Evolutionary conservation across 1,140 invertebrate genomes (phyloP).

Genomic region (Megalonaias nervosa): DNA sequence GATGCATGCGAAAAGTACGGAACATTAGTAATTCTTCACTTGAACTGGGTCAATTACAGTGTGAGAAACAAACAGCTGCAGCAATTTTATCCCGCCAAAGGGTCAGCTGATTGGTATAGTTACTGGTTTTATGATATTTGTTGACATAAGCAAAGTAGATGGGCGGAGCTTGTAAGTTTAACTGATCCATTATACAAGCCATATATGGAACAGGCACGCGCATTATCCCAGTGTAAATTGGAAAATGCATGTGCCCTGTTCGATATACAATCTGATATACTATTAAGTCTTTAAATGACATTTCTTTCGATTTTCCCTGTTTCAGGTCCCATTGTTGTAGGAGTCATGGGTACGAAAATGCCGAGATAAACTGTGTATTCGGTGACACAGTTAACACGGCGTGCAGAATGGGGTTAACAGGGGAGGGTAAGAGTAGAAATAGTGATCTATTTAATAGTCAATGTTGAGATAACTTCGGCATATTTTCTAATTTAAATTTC

Average conservation of each 20-base stretch:
- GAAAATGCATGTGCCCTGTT: not conserved
- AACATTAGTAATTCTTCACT: too few species aligned
- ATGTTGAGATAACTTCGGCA: too few species aligned
- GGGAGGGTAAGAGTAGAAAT: constrained; percentile 26
- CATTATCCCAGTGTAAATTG: not conserved
- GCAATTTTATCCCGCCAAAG: too few species aligned
- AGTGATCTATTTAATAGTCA: too few species aligned
- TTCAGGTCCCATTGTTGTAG: constrained; percentile 87
- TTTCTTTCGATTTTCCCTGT: not conserved
- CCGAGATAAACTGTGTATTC: constrained; percentile 93
- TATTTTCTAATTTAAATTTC: too few species aligned
- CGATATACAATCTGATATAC: not conserved
- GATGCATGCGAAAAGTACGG: too few species aligned
- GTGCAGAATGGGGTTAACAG: constrained; percentile 51
- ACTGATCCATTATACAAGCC: not conserved
- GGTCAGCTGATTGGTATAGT: not conserved
- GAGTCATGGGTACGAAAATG: constrained; percentile 94
- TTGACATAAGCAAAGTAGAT: not conserved
- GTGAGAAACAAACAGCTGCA: too few species aligned
- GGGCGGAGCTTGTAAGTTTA: too few species aligned
- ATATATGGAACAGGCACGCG: not conserved
- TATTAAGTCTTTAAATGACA: too few species aligned
- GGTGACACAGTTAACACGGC: constrained; percentile 80
- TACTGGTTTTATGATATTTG: not conserved
- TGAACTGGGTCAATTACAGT: too few species aligned